Percentiles rank a stretch among this genome's conserved stretches.
Conservation (phyloP, 2,797 vertebrate genomes). For the Coluber constrictor region DNA sequence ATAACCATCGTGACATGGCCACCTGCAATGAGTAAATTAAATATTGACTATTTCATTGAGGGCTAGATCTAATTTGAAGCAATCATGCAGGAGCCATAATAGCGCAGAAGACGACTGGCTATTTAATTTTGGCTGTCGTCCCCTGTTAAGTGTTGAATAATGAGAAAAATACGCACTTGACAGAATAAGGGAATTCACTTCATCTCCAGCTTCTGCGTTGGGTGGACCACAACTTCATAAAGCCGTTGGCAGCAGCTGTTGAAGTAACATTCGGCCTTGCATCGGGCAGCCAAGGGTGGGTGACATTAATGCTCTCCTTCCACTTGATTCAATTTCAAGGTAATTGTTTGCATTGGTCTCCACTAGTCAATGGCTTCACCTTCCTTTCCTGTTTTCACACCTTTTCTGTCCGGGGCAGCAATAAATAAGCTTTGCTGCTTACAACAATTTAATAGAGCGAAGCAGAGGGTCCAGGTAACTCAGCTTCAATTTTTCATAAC, state of each 20-base stretch:
- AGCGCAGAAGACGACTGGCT: slow-evolving; percentile 60
- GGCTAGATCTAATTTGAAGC: slow-evolving; percentile 80
- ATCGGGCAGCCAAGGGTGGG: background rate
- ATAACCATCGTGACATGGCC: slow-evolving; percentile 62
- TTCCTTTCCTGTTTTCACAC: background rate
- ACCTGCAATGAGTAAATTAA: slow-evolving; percentile 81
- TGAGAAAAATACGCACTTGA: slow-evolving; percentile 64
- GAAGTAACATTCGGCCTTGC: background rate
- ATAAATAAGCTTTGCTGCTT: background rate
- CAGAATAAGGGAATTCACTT: slow-evolving; percentile 54
- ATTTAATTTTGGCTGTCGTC: slow-evolving; percentile 61
- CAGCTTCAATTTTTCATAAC: background rate
- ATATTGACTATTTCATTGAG: slow-evolving; percentile 81
- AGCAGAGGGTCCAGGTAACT: background rate
- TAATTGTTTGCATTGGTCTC: background rate
- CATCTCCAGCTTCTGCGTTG: slow-evolving; percentile 45
- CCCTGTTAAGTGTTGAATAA: slow-evolving; percentile 64
- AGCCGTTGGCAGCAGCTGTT: slow-evolving; percentile 23
- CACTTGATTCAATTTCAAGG: background rate
- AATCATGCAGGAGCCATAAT: slow-evolving; percentile 72
- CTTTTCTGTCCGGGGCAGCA: background rate
- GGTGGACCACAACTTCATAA: slow-evolving; percentile 42
- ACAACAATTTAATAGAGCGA: background rate
- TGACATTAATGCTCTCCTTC: background rate
- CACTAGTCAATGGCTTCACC: accelerated